Percentiles rank a stretch among this genome's conserved stretches.
These are phyloP conservation scores for Mechanitis messenoides DNA, from an alignment of 2,888 invertebrate species.

Conservation along the genomic window DNA sequence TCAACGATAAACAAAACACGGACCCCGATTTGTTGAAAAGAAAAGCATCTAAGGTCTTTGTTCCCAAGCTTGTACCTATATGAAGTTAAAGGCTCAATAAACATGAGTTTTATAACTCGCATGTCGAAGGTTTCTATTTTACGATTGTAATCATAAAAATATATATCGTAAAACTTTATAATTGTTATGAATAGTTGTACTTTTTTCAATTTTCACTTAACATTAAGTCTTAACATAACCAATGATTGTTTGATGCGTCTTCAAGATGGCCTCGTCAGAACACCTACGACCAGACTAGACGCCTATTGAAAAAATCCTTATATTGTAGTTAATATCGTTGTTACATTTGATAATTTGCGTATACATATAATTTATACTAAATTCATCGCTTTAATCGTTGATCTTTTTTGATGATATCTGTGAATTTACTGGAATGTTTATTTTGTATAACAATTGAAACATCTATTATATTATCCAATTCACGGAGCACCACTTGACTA, in stretches of 20 bases:
- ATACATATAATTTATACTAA: slow-evolving; percentile 38
- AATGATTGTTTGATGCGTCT: slow-evolving; percentile 19
- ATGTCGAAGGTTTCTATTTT: slow-evolving; percentile 22
- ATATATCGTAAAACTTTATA: slow-evolving; percentile 29
- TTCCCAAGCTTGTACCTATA: slow-evolving; percentile 11
- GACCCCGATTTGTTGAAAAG: slow-evolving; percentile 13
- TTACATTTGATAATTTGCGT: slow-evolving; percentile 26
- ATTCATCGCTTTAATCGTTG: slow-evolving; percentile 67
- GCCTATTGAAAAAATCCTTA: slow-evolving; percentile 45
- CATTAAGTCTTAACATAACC: slow-evolving; percentile 26
- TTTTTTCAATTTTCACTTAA: slow-evolving; percentile 41
- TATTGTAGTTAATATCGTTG: slow-evolving; percentile 22
- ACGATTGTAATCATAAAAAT: slow-evolving; percentile 25
- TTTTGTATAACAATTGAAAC: slow-evolving; percentile 49
- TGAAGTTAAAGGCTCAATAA: slow-evolving; percentile 15
- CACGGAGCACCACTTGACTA: too few species aligned
- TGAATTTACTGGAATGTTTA: slow-evolving; percentile 57
- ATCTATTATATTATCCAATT: slow-evolving; percentile 5
- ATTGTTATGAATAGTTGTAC: slow-evolving; percentile 36
- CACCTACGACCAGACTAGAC: slow-evolving; percentile 72
- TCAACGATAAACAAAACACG: slow-evolving; percentile 51
- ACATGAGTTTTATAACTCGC: slow-evolving; percentile 22
- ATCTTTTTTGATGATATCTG: slow-evolving; percentile 51
- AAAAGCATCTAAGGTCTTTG: slow-evolving; percentile 8
- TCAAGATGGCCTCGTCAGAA: slow-evolving; percentile 48